A percentile compares a stretch with the other conserved stretches of the same genome.
Evolutionary conservation across 2,888 invertebrate genomes (phyloP).

Genomic region (Myopa testacea): DNA sequence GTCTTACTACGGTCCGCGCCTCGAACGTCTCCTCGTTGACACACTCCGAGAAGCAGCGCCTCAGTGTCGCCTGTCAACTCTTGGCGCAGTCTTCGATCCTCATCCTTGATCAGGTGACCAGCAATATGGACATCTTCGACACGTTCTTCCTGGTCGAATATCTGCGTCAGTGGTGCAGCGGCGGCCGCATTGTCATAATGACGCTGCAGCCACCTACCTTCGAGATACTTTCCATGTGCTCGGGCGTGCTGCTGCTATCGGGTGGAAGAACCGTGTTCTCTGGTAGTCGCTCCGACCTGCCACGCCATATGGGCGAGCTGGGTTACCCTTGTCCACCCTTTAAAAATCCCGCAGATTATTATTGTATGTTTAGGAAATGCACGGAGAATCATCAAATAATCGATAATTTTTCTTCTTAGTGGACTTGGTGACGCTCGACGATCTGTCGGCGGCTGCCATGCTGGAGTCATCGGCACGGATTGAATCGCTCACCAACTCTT

Average conservation of each 20-base stretch:
- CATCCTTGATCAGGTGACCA: slow-evolving; percentile 84
- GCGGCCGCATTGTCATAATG: slow-evolving; percentile 85
- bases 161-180: slow-evolving; percentile 84
- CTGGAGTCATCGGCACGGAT: slow-evolving; percentile 94
- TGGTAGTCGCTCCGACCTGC: slow-evolving; percentile 88
- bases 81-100: slow-evolving; percentile 88
- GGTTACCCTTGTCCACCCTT: slow-evolving; percentile 97
- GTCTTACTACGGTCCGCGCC: slow-evolving; percentile 88
- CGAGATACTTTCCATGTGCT: slow-evolving; percentile 91
- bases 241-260: slow-evolving; percentile 81
- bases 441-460: slow-evolving; percentile 93
- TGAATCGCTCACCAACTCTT: slow-evolving; percentile 86
- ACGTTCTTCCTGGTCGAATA: slow-evolving; percentile 96
- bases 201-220: slow-evolving; percentile 95
- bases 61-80: slow-evolving; percentile 91
- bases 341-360: slow-evolving; percentile 97
- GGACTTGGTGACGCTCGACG: slow-evolving; percentile 93
- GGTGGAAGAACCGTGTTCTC: slow-evolving; percentile 93
- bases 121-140: slow-evolving; percentile 86
- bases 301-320: slow-evolving; percentile 88
- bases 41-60: slow-evolving; percentile 85
- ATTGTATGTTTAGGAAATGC: slow-evolving; percentile 74
- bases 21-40: slow-evolving; percentile 88
- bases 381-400: neutral
- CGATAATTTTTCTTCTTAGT: slow-evolving; percentile 72